These are phyloP conservation scores for Polypedilum vanderplanki DNA, from an alignment of 1,140 invertebrate species.

Conservation along the genomic window DNA sequence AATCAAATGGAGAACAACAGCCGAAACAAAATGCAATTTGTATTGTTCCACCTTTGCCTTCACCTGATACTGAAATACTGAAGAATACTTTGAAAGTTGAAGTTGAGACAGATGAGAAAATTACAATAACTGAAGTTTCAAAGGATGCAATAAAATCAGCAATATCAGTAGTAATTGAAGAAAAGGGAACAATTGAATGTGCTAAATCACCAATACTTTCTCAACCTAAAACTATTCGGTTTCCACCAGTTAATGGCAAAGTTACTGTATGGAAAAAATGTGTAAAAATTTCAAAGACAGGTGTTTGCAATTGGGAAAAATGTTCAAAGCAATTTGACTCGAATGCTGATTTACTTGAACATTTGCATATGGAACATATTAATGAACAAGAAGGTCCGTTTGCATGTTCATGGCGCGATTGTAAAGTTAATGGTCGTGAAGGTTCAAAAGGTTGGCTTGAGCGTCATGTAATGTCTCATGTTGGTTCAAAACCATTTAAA, in stretches of 20 bases:
- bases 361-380: slow-evolving; percentile 83
- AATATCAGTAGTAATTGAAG: not conserved
- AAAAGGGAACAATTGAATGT: slow-evolving; percentile 36
- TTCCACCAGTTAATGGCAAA: slow-evolving; percentile 49
- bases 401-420: slow-evolving; percentile 85
- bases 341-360: slow-evolving; percentile 73
- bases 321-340: slow-evolving; percentile 71
- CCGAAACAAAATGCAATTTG: slow-evolving; percentile 23
- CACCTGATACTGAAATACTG: too few relatives aligned
- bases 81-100: not conserved
- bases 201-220: slow-evolving; percentile 62
- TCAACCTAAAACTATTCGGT: slow-evolving; percentile 68
- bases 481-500: slow-evolving; percentile 88
- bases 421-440: slow-evolving; percentile 87
- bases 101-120: slow-evolving; percentile 24
- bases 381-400: slow-evolving; percentile 76
- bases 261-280: slow-evolving; percentile 43
- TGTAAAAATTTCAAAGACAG: slow-evolving; percentile 43
- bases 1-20: not conserved
- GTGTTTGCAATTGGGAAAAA: slow-evolving; percentile 75
- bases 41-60: slow-evolving; percentile 24
- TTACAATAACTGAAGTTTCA: not conserved
- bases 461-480: slow-evolving; percentile 83
- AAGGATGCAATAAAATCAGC: slow-evolving; percentile 24
- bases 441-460: slow-evolving; percentile 90